Evolutionary conservation across 1,140 invertebrate species (phyloP), one percentile per base, ranked within the genome.

Genomic region (Pissodes strobi): DNA sequence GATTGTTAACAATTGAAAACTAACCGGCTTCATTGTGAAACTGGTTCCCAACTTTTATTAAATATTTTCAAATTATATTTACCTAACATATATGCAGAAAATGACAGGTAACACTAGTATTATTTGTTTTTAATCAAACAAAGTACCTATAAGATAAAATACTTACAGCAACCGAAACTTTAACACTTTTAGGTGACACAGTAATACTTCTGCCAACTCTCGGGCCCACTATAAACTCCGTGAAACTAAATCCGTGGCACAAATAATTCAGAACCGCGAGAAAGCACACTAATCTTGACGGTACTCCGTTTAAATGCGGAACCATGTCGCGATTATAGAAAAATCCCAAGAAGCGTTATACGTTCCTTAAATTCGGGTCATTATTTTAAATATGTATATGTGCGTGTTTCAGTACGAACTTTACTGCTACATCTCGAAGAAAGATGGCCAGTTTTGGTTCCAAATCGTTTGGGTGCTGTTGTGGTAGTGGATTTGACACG

Each of bases 291-390:
- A 51, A 22, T 21, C 27, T 23, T 9, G 21, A 39, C 34, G 21
- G 30, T 17, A 49, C 46, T 18, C 48, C 58, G 43, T 46, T 18
- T 21, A 41, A 39, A 51, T 30, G 34, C 45, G 39, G 58, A 51
- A 61, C 34, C 58, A 61, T 61, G 58, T 61, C 45, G 58, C 45
- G 58, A 61, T 51, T 51, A 61, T 51, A 38, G 58, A 61, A 61
- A 61, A 61, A 51, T 51, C 48, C 58, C 22, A 58, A 23, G 25
- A 15, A 30, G 22, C 46, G 46, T 49, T 49, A 46, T 41, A 37
- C 23, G 48, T 51, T 51, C 46, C 58, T 61, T 51, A 61, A 45
- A 61, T 61, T 61, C 58, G 58, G 58, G 58, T 61, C 58, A 61
- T 61, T 61, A 61, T 61, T 61, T 59, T 46, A 52, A 30, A 25